A percentile compares a stretch with the other conserved stretches of the same genome.
These are phyloP conservation scores for Nymphalis io DNA, from an alignment of 1,140 invertebrate species.

Conservation along the genomic window DNA sequence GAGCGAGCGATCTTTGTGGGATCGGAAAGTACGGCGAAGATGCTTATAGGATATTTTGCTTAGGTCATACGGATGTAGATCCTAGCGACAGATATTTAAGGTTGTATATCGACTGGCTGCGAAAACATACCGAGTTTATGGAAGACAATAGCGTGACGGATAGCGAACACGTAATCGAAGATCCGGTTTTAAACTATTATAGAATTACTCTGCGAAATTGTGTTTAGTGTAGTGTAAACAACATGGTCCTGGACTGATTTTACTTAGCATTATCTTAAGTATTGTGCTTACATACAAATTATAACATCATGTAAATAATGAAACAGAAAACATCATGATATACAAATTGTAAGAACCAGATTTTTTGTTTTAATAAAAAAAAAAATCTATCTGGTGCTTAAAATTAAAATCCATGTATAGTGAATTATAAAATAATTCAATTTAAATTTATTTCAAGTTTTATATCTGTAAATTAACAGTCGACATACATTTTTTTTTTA, in stretches of 20 bases:
- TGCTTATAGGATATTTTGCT: conserved; percentile 81
- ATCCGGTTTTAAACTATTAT: conserved; percentile 75
- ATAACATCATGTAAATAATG: no score
- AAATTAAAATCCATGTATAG: no score
- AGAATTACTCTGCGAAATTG: conserved; percentile 62
- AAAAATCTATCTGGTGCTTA: no score
- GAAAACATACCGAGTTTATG: conserved; percentile 65
- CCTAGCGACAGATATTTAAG: conserved; percentile 80
- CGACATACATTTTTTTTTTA: no score
- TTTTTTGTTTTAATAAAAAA: no score
- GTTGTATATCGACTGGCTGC: conserved; percentile 81
- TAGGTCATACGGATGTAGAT: conserved; percentile 80
- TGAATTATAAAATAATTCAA: no score
- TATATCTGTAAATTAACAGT: no score
- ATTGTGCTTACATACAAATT: no score
- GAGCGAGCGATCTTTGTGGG: conserved; percentile 79
- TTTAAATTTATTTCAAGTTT: no score
- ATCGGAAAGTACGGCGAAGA: conserved; percentile 82
- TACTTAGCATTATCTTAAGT: neutral
- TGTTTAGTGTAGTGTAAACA: conserved; percentile 34
- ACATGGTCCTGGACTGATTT: neutral
- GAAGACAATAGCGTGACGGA: conserved; percentile 66
- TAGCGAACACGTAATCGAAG: conserved; percentile 69
- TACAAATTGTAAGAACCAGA: no score
- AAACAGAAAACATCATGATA: no score